A percentile compares a stretch with the other conserved stretches of the same genome.
These are phyloP conservation scores for Meiosimyza platycephala DNA, from an alignment of 2,888 invertebrate genomes.

Conservation along the genomic window DNA sequence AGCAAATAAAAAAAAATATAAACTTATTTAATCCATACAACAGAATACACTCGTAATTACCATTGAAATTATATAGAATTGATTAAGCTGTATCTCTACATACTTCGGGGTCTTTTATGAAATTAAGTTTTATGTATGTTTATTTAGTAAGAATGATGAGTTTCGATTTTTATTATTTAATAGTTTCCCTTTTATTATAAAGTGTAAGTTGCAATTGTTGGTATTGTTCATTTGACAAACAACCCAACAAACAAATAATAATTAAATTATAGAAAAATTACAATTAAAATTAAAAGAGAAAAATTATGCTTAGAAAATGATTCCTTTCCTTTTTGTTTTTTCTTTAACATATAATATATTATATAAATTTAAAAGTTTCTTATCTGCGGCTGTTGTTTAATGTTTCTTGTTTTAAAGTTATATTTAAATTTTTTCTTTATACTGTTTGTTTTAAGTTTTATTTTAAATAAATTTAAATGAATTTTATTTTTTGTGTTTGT, in stretches of 20 bases:
- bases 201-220: constrained; percentile 40
- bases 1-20: constrained; percentile 28
- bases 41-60: constrained; percentile 36
- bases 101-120: constrained; percentile 18
- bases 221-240: constrained; percentile 38
- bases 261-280: constrained; percentile 36
- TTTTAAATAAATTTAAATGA: constrained; percentile 47
- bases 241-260: constrained; percentile 35
- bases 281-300: constrained; percentile 41
- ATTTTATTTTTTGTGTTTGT: constrained; percentile 39
- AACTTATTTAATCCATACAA: constrained; percentile 37
- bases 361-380: constrained; percentile 51
- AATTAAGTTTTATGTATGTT: constrained; percentile 17
- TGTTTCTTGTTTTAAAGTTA: constrained; percentile 41
- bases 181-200: constrained; percentile 37
- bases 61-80: constrained; percentile 26
- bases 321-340: constrained; percentile 32
- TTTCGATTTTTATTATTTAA: constrained; percentile 37
- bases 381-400: constrained; percentile 39
- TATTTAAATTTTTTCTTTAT: constrained; percentile 42
- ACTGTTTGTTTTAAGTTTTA: constrained; percentile 56
- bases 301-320: constrained; percentile 44
- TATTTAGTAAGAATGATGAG: neutral
- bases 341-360: constrained; percentile 48
- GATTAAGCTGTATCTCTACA: constrained; percentile 19